phyloP scores from a whole-genome alignment of 2,888 invertebrate genomes.

The Fragum fragum region DNA sequence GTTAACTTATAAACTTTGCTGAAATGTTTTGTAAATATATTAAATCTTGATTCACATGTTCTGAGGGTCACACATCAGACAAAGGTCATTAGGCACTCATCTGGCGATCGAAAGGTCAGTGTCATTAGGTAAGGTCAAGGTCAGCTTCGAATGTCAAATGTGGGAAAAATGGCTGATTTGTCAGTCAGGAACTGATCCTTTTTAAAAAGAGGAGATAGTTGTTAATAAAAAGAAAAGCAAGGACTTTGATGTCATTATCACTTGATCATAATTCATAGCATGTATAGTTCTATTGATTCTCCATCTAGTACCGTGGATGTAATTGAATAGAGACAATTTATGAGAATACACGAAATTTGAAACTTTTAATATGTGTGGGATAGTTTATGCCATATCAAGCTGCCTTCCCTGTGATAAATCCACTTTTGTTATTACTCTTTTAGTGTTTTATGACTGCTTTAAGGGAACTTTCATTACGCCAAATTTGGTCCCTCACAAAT shows the following conservation, averaged over 20 bases:
- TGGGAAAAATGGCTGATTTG: no score
- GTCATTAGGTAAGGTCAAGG: no score
- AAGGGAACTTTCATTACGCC: slow-evolving; percentile 8
- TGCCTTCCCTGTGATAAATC: slow-evolving; percentile 11
- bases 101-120: no score
- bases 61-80: no score
- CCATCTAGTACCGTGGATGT: slow-evolving; percentile 5
- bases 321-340: slow-evolving; percentile 31
- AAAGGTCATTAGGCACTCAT: no score
- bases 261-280: slow-evolving; percentile 14
- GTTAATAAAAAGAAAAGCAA: not conserved
- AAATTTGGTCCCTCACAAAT: not conserved
- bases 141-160: no score
- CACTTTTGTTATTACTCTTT: slow-evolving; percentile 15
- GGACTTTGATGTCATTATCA: slow-evolving; percentile 12
- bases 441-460: not conserved
- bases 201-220: no score
- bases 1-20: no score
- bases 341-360: slow-evolving; percentile 23
- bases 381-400: slow-evolving; percentile 26
- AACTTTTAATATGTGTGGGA: slow-evolving; percentile 27
- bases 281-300: slow-evolving; percentile 13
- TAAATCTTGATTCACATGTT: no score
- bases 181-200: no score
- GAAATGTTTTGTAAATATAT: no score